A percentile compares a stretch with the other conserved stretches of the same genome.
Evolutionary conservation across 2,113 vertebrate species (phyloP).

Genomic region (Ptilorrhoa leucosticta): DNA sequence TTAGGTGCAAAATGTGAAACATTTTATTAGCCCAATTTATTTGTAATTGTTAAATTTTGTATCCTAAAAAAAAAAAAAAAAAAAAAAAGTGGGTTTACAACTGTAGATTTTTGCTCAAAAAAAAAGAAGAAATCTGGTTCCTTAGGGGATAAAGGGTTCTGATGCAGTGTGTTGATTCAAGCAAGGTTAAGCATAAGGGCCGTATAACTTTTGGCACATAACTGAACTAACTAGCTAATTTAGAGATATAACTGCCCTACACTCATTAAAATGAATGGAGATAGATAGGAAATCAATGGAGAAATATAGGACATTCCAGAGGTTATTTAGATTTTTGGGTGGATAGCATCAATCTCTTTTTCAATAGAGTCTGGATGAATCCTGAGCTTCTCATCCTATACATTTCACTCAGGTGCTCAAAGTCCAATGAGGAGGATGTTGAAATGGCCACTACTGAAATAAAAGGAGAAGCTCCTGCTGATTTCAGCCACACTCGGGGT

Average conservation of each 20-base stretch:
- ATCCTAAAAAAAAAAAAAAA: background rate
- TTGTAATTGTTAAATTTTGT: background rate
- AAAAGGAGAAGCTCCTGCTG: background rate
- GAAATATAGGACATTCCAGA: background rate
- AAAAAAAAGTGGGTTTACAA: background rate
- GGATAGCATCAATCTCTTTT: background rate
- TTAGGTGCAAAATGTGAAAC: background rate
- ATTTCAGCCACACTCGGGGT: background rate
- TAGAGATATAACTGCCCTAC: background rate
- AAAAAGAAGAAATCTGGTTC: background rate
- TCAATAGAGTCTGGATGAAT: background rate
- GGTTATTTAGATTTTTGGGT: background rate
- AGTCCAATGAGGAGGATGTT: background rate
- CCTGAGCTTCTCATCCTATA: background rate
- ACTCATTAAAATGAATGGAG: conserved; percentile 13
- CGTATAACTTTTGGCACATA: background rate
- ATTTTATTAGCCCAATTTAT: background rate
- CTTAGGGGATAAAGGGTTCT: rapidly evolving
- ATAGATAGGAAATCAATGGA: conserved; percentile 20
- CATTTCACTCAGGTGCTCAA: background rate
- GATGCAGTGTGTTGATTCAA: background rate
- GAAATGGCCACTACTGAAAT: background rate
- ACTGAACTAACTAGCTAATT: background rate
- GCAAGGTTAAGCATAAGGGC: background rate
- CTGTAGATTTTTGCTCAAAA: background rate